Percentiles rank a stretch among this genome's conserved stretches.
These are phyloP conservation scores for Drosophila obscura DNA, from an alignment of 1,140 invertebrate genomes.

Conservation along the genomic window DNA sequence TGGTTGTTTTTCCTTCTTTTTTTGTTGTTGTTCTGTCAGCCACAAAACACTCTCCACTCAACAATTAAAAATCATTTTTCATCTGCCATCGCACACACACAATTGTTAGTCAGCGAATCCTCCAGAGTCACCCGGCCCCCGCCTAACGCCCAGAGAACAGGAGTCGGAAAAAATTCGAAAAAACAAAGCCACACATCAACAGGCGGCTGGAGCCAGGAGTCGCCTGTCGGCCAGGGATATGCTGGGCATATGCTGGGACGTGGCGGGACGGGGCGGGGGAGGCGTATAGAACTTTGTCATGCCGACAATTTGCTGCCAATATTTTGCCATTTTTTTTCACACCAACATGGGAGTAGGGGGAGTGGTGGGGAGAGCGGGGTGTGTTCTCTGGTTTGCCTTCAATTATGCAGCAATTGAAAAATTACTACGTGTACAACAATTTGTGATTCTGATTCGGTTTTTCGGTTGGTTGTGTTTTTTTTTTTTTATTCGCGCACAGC, in stretches of 20 bases:
- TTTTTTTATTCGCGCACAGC: too few species aligned
- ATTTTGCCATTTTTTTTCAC: constrained; percentile 58
- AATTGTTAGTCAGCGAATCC: constrained; percentile 61
- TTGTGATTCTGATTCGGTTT: constrained; percentile 44
- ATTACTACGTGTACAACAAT: constrained; percentile 79
- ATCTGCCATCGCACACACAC: constrained; percentile 28
- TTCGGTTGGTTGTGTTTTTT: constrained; percentile 8
- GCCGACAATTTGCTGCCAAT: constrained; percentile 76
- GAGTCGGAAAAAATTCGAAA: constrained; percentile 30
- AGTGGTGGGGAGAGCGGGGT: neutral
- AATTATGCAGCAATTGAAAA: constrained; percentile 83
- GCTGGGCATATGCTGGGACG: neutral
- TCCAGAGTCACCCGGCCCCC: constrained; percentile 17
- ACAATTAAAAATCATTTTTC: constrained; percentile 75
- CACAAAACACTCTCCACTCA: constrained; percentile 56
- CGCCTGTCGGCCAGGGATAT: constrained; percentile 10
- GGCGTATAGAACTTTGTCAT: constrained; percentile 36
- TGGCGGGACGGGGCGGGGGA: neutral
- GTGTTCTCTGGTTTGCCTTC: constrained; percentile 51
- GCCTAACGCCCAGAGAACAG: constrained; percentile 15
- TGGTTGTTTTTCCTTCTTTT: constrained; percentile 8
- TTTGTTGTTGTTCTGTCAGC: constrained; percentile 16
- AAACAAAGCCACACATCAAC: constrained; percentile 77
- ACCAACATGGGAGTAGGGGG: too few species aligned
- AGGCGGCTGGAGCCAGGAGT: constrained; percentile 35